Evolutionary conservation across 2,888 invertebrate genomes (phyloP).

Genomic region (Pachycephus smyrnensis): DNA sequence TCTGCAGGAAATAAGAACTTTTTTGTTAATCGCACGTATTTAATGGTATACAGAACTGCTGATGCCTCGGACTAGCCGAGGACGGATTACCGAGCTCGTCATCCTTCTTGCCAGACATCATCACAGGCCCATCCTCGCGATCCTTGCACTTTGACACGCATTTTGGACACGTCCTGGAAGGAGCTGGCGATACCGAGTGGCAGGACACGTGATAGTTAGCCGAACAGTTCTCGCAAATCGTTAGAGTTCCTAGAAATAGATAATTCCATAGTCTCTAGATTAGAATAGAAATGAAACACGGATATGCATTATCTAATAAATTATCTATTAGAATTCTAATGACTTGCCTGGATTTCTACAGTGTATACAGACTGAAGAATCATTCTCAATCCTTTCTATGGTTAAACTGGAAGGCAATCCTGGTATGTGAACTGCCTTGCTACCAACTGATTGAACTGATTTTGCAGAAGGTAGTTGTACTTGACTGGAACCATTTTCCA

Average conservation of each 20-base stretch:
- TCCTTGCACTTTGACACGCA: slow-evolving; percentile 57
- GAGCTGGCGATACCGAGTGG: slow-evolving; percentile 68
- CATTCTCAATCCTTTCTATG: slow-evolving; percentile 69
- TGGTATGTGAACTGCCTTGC: slow-evolving; percentile 65
- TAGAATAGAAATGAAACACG: too few species aligned
- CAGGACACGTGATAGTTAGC: slow-evolving; percentile 70
- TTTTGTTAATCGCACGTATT: slow-evolving; percentile 56
- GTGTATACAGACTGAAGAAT: slow-evolving; percentile 64
- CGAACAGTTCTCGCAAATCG: slow-evolving; percentile 69
- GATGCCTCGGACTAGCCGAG: slow-evolving; percentile 29
- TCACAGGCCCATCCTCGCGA: slow-evolving; percentile 24
- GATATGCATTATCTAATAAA: not conserved
- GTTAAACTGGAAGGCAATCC: slow-evolving; percentile 70
- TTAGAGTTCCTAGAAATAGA: slow-evolving; percentile 63
- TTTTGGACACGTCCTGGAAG: slow-evolving; percentile 68
- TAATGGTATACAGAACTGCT: slow-evolving; percentile 4
- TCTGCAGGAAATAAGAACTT: slow-evolving; percentile 56
- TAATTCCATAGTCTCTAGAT: not conserved
- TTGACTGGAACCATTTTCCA: slow-evolving; percentile 41
- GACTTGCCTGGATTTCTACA: slow-evolving; percentile 68
- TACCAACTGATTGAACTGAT: slow-evolving; percentile 42
- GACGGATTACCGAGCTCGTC: slow-evolving; percentile 56
- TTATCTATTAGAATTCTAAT: not conserved
- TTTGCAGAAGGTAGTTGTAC: slow-evolving; percentile 47
- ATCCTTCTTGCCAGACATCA: slow-evolving; percentile 40